Evolutionary conservation across 2,888 invertebrate genomes (phyloP), one percentile per base, ranked within the genome.

Genomic region (Octodonta nipae): DNA sequence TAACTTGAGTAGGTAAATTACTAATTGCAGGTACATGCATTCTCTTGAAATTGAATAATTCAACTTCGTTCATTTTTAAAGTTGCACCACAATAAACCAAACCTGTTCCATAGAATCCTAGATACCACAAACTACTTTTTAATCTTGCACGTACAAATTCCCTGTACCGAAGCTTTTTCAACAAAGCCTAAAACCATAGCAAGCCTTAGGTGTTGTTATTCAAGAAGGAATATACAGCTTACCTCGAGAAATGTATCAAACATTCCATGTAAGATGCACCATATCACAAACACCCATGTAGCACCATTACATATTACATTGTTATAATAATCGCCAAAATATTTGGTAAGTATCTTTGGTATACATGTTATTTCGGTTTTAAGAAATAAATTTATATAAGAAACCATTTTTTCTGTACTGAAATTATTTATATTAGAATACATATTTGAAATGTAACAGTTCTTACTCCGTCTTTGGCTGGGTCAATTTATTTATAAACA

Each of bases 281-380:
- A 58, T 24, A 55, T 39, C 11, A 53, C 37, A 39, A 58, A 51
- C 16, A 56, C 40, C 60, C 60, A 61, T 8, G 55, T 55, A 27
- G 51, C 49, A 25, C 50, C 56, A 47, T 60, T 61, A 16, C 55
- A 55, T 32, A 56, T 40, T 8, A 52, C 47, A 42, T 59, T 60
- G 35, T 54, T 56, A 39, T 58, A 60, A 38, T 54, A 52, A 41
- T 52, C 50, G 7, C 55, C 56, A 4, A 55, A 37, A 35, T 51
- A 50, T 36, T 46, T 50, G 15, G 51, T 47, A 29, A 59, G 45
- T 34, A 54, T 38, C 30, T 42, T 41, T 8, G 60, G 60, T 30
- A 60, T 49, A 34, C 48, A 45, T 15, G 58, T 58, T 10, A 60
- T 35, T 51, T 60, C 58, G 13, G 51, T 52, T 33, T 51, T 54